Evolutionary conservation across 2,888 invertebrate species (phyloP).

Genomic region (Cantharis flavilabris): DNA sequence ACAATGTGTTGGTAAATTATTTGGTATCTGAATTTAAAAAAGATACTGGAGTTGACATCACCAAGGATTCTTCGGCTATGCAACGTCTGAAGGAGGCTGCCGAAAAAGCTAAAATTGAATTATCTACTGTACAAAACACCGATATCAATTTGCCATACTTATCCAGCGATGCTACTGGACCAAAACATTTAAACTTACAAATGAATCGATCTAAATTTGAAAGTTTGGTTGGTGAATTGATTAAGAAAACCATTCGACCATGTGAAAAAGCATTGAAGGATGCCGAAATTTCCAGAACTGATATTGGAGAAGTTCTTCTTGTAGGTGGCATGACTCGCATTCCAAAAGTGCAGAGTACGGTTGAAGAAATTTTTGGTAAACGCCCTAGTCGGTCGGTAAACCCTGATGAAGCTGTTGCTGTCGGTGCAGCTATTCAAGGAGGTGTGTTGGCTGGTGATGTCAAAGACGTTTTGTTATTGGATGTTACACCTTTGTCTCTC

Average conservation of each 20-base stretch:
- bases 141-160: slow-evolving; percentile 98
- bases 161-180: slow-evolving; percentile 95
- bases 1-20: slow-evolving; percentile 90
- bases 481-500: slow-evolving; percentile 96
- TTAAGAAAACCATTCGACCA: slow-evolving; percentile 88
- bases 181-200: slow-evolving; percentile 98
- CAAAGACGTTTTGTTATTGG: slow-evolving; percentile 93
- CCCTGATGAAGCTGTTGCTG: slow-evolving; percentile 99
- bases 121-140: slow-evolving; percentile 94
- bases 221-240: slow-evolving; percentile 84
- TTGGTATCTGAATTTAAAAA: slow-evolving; percentile 91
- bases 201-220: slow-evolving; percentile 93
- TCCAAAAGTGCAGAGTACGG: slow-evolving; percentile 79
- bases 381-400: slow-evolving; percentile 94
- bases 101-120: slow-evolving; percentile 97
- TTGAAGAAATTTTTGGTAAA: slow-evolving; percentile 88
- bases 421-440: slow-evolving; percentile 98
- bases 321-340: slow-evolving; percentile 99
- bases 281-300: slow-evolving; percentile 88
- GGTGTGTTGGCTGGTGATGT: slow-evolving; percentile 97
- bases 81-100: slow-evolving; percentile 97
- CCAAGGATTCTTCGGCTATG: slow-evolving; percentile 97
- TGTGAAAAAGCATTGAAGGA: slow-evolving; percentile 91
- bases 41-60: slow-evolving; percentile 92
- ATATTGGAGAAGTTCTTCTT: slow-evolving; percentile 95